Evolutionary conservation across 2,113 vertebrate genomes (phyloP), one percentile per base, ranked within the genome.

Genomic region (Platanista minor): DNA sequence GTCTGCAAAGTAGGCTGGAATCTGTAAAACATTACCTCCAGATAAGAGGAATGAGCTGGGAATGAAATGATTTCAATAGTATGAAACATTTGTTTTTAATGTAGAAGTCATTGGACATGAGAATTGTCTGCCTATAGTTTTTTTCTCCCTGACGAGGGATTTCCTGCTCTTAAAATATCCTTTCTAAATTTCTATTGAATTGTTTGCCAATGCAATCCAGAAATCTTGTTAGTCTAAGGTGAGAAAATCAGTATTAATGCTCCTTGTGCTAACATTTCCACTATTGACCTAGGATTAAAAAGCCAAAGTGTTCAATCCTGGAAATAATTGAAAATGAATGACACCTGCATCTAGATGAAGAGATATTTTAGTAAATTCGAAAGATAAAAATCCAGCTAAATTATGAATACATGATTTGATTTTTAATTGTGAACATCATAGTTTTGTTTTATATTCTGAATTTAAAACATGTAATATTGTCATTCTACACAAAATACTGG

Each of bases 51-150:
- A 97, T 96, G 95, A 98, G 92, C 96, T 98, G 81, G 96, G 87
- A 97, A 97, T 97, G 95, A 98, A 98, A 98, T 98, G 97, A 86
- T 98, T 98, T 98, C 97, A 97, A 74, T 98, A 90, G 67, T 92
- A 97, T 52, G 85, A 96, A 98, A 98, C 98, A 98, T 98, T 99
- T 98, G 98, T 97, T 99, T 98, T 98, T 98, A 98, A 98, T 98
- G 96, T 97, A 97, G 92, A 97, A 98, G 83, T 91, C 97, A 97
- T 83, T 98, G 97, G 93, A 97, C 87, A 91, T 77, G 78, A 97
- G 83, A 90, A 97, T 98, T 98, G 61, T 98, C 98, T 98, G 91
- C 97, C 83, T 97, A 33, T 96, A 90, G 46, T 62, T 90, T 84
- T 97, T 96, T 89, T 2, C 46, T 89, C 77, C 46, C 46, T 96